These are phyloP conservation scores for Harpagus bidentatus DNA, from an alignment of 2,113 vertebrate genomes.

Conservation along the genomic window DNA sequence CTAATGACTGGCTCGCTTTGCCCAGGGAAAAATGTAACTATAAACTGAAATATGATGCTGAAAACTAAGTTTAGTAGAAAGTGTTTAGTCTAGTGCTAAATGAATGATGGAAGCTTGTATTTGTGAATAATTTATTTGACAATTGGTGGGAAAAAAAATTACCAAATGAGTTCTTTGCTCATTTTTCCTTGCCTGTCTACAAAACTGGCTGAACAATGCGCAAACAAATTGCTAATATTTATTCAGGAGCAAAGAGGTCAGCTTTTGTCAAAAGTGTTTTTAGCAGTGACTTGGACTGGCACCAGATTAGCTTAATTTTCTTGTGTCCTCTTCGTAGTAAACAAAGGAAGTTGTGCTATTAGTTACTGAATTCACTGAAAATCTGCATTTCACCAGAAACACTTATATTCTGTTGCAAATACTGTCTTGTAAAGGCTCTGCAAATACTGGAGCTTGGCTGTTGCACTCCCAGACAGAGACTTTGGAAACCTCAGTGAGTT, in stretches of 20 bases:
- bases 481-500: not conserved
- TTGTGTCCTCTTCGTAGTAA: slow-evolving; percentile 49
- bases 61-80: slow-evolving; percentile 64
- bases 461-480: not conserved
- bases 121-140: slow-evolving; percentile 67
- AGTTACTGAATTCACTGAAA: not conserved
- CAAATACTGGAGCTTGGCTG: not conserved
- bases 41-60: slow-evolving; percentile 68
- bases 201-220: slow-evolving; percentile 6
- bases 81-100: slow-evolving; percentile 77
- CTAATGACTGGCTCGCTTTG: slow-evolving; percentile 38
- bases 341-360: slow-evolving; percentile 53
- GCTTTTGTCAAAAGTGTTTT: slow-evolving; percentile 29
- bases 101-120: slow-evolving; percentile 65
- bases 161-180: not conserved
- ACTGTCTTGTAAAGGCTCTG: not conserved
- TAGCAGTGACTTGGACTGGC: slow-evolving; percentile 10
- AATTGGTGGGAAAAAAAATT: slow-evolving; percentile 32
- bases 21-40: slow-evolving; percentile 62
- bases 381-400: not conserved
- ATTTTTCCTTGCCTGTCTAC: slow-evolving; percentile 32
- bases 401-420: not conserved
- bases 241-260: slow-evolving; percentile 35
- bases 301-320: slow-evolving; percentile 54
- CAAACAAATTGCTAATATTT: slow-evolving; percentile 57